These are phyloP conservation scores for Pocillopora meandrina DNA, from an alignment of 92 coral and sea anemone genomes.

Conservation along the genomic window DNA sequence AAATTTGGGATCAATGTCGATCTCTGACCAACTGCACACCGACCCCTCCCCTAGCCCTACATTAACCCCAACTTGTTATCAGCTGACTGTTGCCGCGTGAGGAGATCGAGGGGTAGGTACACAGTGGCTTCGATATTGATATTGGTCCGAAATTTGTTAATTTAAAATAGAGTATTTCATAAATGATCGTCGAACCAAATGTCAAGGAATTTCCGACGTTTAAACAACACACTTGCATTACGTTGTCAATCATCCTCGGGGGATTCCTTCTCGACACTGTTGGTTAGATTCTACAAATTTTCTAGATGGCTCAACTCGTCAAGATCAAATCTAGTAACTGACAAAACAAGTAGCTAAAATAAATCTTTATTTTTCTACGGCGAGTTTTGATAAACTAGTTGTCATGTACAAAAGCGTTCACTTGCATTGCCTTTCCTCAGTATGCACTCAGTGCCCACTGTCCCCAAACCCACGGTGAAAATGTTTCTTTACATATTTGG, in stretches of 20 bases:
- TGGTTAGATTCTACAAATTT: not conserved
- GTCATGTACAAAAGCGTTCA: conserved; percentile 4
- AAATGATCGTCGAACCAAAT: too few species aligned
- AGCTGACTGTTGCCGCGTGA: too few species aligned
- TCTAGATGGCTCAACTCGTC: not conserved
- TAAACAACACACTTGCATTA: too few species aligned
- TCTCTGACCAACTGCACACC: too few species aligned
- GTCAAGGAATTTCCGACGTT: too few species aligned
- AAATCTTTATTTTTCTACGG: conserved; percentile 1
- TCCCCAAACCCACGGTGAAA: not conserved
- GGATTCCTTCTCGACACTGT: not conserved
- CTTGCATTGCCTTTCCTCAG: not conserved
- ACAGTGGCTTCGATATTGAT: too few species aligned
- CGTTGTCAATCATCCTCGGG: not conserved
- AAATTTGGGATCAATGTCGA: too few species aligned
- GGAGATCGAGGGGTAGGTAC: too few species aligned
- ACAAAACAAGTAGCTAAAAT: not conserved
- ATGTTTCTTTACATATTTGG: not conserved
- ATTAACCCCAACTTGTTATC: too few species aligned
- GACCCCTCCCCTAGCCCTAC: too few species aligned
- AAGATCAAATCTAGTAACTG: not conserved
- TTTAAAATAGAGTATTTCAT: too few species aligned
- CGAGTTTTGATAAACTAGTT: not conserved
- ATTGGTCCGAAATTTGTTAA: too few species aligned
- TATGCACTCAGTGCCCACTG: not conserved